These are phyloP conservation scores for Drosophila niveifrons DNA, from an alignment of 2,888 invertebrate species.

Conservation along the genomic window DNA sequence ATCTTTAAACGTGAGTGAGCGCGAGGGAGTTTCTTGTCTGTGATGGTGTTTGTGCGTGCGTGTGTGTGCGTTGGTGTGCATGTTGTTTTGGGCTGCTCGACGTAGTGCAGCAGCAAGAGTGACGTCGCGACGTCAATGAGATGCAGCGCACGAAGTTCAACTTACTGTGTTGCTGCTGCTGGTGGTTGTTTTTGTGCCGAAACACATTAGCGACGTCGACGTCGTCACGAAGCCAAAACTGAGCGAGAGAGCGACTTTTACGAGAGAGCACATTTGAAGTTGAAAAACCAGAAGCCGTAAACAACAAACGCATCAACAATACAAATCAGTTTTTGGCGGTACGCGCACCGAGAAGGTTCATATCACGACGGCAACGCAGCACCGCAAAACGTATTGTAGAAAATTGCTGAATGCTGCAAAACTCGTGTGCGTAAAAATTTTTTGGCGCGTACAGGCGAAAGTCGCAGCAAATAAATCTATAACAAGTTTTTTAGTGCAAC, in stretches of 20 bases:
- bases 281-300: conserved; percentile 75
- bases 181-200: conserved; percentile 55
- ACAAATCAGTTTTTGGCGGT: conserved; percentile 85
- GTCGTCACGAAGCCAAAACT: conserved; percentile 36
- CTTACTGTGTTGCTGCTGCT: conserved; percentile 38
- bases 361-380: conserved; percentile 26
- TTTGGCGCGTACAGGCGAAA: conserved; percentile 58
- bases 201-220: conserved; percentile 31
- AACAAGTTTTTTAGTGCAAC: conserved; percentile 36
- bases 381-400: conserved; percentile 4
- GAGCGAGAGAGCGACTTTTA: neutral
- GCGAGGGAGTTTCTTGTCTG: conserved; percentile 65
- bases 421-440: conserved; percentile 54
- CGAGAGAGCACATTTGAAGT: conserved; percentile 34
- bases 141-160: conserved; percentile 62
- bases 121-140: conserved; percentile 52
- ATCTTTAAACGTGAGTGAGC: conserved; percentile 41
- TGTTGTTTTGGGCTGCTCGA: conserved; percentile 28
- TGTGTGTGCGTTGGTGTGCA: conserved; percentile 15
- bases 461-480: conserved; percentile 27
- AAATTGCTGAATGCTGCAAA: conserved; percentile 38
- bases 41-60: conserved; percentile 12
- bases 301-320: conserved; percentile 73
- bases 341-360: conserved; percentile 72
- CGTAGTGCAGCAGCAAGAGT: conserved; percentile 40